phyloP scores from a whole-genome alignment of 2,113 vertebrate species.

The Hydrolagus affinis region DNA sequence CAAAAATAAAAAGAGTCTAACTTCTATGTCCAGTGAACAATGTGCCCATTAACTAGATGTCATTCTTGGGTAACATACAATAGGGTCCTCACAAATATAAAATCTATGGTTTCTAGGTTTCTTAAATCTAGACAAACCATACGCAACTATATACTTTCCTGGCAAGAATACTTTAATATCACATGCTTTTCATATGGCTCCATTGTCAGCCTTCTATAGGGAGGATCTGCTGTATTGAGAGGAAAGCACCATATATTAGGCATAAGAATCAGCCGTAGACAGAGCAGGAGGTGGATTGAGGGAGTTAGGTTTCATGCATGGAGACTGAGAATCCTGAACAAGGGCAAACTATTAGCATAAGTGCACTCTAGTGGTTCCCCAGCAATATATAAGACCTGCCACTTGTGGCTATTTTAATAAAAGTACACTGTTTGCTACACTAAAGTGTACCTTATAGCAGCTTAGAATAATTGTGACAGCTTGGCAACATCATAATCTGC shows the following conservation, averaged over 20 bases:
- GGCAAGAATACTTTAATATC: background rate
- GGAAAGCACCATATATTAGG: background rate
- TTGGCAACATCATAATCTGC: slow-evolving; percentile 10
- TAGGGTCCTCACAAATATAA: background rate
- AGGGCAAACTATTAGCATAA: background rate
- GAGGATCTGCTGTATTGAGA: slow-evolving; percentile 4
- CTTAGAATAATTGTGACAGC: background rate
- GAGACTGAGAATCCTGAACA: slow-evolving; percentile 4
- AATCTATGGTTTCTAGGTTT: background rate
- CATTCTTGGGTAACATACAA: background rate
- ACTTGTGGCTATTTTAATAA: slow-evolving; percentile 26
- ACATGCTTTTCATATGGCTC: background rate
- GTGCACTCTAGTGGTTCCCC: background rate
- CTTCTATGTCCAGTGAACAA: background rate
- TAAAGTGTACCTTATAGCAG: background rate
- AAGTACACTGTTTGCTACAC: background rate
- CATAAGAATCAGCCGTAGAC: slow-evolving; percentile 3
- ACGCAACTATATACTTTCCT: background rate
- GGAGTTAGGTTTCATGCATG: slow-evolving; percentile 18
- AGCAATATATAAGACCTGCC: slow-evolving; percentile 16
- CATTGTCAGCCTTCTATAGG: background rate
- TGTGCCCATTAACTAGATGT: slow-evolving; percentile 4
- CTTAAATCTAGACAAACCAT: background rate
- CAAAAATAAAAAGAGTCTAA: slow-evolving; percentile 1
- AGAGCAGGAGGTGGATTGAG: slow-evolving; percentile 9